phyloP scores from a whole-genome alignment of 1,140 invertebrate genomes.

The Macrobrachium nipponense region DNA sequence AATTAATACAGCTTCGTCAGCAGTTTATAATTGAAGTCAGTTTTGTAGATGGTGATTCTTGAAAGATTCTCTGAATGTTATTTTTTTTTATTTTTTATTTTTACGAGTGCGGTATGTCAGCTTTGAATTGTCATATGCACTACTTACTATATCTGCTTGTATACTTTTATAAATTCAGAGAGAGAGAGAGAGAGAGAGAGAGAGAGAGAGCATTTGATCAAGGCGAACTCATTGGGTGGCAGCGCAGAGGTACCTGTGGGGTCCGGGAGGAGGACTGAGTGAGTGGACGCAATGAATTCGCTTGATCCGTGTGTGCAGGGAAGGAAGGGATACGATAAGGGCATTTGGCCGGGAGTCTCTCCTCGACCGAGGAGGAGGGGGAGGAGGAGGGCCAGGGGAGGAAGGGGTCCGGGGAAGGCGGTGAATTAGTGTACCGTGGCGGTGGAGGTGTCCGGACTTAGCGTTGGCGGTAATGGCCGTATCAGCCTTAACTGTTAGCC shows the following conservation, averaged over 20 bases:
- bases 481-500: background rate
- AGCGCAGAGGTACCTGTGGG: too few relatives aligned
- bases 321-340: background rate
- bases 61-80: too few relatives aligned
- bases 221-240: background rate
- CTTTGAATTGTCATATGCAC: too few relatives aligned
- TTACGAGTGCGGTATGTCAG: too few relatives aligned
- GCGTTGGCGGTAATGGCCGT: slow-evolving; percentile 2
- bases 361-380: background rate
- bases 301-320: background rate
- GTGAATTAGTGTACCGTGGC: background rate
- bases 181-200: background rate
- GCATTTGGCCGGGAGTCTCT: too few relatives aligned
- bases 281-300: background rate
- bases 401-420: background rate
- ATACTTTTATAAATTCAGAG: background rate
- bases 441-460: background rate
- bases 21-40: too few relatives aligned
- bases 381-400: background rate
- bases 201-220: background rate
- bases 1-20: too few relatives aligned
- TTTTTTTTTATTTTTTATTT: too few relatives aligned
- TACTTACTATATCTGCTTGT: too few relatives aligned
- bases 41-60: too few relatives aligned
- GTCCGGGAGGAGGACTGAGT: background rate